Conservation (phyloP, 2,888 invertebrate species). For the Trypoxylon attenuatum region DNA sequence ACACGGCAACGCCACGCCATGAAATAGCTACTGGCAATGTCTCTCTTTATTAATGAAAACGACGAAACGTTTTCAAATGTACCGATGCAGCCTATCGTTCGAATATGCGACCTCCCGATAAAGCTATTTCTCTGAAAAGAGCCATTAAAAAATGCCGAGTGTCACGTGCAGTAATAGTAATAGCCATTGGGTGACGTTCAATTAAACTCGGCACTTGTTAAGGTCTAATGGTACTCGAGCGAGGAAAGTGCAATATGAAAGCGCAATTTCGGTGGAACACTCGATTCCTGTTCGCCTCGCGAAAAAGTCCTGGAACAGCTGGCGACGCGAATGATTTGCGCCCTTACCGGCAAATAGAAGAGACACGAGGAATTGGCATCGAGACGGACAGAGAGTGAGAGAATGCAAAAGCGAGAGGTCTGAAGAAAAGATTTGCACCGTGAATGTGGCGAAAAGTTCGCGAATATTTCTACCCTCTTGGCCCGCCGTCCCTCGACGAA, state of each 20-base stretch:
- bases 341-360: slow-evolving; percentile 14
- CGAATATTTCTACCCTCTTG: slow-evolving; percentile 31
- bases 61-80: slow-evolving; percentile 48
- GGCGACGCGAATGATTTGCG: slow-evolving; percentile 49
- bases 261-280: slow-evolving; percentile 41
- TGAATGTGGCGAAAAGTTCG: slow-evolving; percentile 16
- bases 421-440: slow-evolving; percentile 27
- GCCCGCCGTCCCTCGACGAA: neutral
- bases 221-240: slow-evolving; percentile 2
- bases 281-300: slow-evolving; percentile 40
- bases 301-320: slow-evolving; percentile 29
- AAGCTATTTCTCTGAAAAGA: too few species aligned
- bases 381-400: neutral
- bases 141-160: too few species aligned
- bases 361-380: neutral
- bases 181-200: too few species aligned
- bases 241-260: slow-evolving; percentile 16
- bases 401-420: neutral
- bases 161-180: too few species aligned
- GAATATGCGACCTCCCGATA: too few species aligned
- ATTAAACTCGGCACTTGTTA: too few species aligned
- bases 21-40: slow-evolving; percentile 40
- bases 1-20: slow-evolving; percentile 20
- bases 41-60: slow-evolving; percentile 52
- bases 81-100: too few species aligned